A percentile compares a stretch with the other conserved stretches of the same genome.
phyloP scores from a whole-genome alignment of 92 coral and sea anemone genomes.

The Zoanthus solanderi region DNA sequence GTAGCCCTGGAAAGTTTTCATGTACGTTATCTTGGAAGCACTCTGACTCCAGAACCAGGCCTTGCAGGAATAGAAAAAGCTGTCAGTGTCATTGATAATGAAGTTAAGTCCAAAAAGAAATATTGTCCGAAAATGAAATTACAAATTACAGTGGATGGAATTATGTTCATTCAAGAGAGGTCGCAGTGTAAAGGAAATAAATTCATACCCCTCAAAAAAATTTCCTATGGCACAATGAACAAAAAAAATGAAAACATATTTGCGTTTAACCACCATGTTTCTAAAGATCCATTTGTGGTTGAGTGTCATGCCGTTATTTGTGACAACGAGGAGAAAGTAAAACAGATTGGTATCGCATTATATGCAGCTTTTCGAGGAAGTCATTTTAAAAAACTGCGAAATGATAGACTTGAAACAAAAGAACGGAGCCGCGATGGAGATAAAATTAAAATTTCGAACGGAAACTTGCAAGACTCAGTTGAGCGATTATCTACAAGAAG shows the following conservation, averaged over 20 bases:
- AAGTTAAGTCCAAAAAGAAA: conserved; percentile 73
- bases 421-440: conserved; percentile 42
- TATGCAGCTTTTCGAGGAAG: conserved; percentile 93
- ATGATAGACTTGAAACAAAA: conserved; percentile 70
- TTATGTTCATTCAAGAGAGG: conserved; percentile 69
- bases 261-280: conserved; percentile 94
- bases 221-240: conserved; percentile 84
- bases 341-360: conserved; percentile 82
- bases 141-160: conserved; percentile 77
- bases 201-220: conserved; percentile 77
- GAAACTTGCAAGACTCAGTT: conserved; percentile 4
- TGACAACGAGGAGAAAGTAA: conserved; percentile 81
- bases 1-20: conserved; percentile 77
- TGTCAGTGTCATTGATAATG: conserved; percentile 70
- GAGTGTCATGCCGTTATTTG: conserved; percentile 95
- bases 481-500: conserved; percentile 18
- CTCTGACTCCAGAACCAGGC: conserved; percentile 78
- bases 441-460: conserved; percentile 9
- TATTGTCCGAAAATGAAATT: conserved; percentile 81
- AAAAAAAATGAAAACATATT: conserved; percentile 76
- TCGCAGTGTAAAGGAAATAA: conserved; percentile 39
- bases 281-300: conserved; percentile 77
- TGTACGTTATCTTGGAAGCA: conserved; percentile 87
- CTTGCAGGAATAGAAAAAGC: conserved; percentile 84
- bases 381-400: conserved; percentile 87